Conservation (phyloP, 1,140 invertebrate species). For the Tetraneura akinire region DNA sequence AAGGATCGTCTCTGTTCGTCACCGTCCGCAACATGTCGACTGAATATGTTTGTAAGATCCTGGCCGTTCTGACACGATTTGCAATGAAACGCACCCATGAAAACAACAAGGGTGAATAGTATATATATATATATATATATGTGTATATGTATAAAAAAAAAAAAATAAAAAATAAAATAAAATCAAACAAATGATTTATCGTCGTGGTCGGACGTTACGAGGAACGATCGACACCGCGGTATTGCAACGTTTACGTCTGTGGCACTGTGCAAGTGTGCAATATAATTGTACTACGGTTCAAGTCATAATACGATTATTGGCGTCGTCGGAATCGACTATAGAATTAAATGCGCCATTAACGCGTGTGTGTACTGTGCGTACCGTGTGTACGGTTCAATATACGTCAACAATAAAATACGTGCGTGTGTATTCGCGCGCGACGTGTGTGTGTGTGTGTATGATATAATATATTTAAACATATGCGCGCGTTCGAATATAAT, state of each 20-base stretch:
- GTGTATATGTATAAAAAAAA: no score
- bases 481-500: no score
- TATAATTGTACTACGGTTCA: background rate
- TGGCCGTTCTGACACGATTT: constrained; percentile 47
- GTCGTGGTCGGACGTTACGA: background rate
- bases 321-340: background rate
- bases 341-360: constrained; percentile 30
- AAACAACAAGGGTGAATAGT: background rate
- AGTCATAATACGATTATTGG: background rate
- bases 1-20: background rate
- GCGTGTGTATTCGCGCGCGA: no score
- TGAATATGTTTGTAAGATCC: constrained; percentile 5
- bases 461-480: no score
- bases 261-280: background rate
- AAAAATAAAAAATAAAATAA: background rate
- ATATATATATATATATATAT: no score
- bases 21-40: background rate
- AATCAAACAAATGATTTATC: background rate
- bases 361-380: background rate
- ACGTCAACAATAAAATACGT: constrained; percentile 29
- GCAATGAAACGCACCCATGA: constrained; percentile 49
- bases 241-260: background rate
- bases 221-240: background rate
- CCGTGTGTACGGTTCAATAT: background rate
- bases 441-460: background rate